These are phyloP conservation scores for Manis crassicaudata DNA, from an alignment of 2,797 vertebrate species.

Conservation along the genomic window DNA sequence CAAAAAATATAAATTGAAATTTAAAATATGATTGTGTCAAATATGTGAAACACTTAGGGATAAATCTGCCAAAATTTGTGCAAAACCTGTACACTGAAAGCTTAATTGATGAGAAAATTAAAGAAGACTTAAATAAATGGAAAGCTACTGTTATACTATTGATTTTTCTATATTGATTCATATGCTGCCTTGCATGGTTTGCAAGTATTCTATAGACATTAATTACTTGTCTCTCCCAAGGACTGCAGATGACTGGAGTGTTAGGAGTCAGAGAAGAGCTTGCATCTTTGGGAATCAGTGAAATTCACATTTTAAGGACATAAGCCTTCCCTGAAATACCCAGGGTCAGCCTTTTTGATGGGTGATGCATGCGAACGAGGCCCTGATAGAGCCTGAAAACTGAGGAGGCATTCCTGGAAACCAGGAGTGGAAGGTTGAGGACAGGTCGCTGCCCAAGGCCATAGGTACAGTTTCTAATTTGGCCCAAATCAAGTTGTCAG, in stretches of 20 bases:
- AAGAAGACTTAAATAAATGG: not conserved
- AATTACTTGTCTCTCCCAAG: not conserved
- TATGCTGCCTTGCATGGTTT: not conserved
- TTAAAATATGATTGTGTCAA: not conserved
- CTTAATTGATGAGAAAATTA: not conserved
- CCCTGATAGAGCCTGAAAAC: not conserved
- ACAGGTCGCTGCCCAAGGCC: not conserved
- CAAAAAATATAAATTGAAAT: not conserved
- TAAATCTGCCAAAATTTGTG: not conserved
- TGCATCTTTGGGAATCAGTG: not conserved
- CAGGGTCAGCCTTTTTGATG: not conserved
- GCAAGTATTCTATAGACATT: not conserved
- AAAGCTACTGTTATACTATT: not conserved
- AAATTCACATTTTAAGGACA: not conserved
- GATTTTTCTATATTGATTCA: not conserved
- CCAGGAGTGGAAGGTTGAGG: not conserved
- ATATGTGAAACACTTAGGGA: not conserved
- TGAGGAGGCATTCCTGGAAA: not conserved
- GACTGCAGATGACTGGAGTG: not conserved
- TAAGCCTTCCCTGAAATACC: not conserved
- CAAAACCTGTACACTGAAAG: not conserved
- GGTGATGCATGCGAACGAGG: not conserved
- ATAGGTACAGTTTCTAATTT: not conserved
- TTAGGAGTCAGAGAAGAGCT: not conserved
- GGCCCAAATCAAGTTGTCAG: not conserved